Base-by-base conservation (phyloP, 1,140 invertebrate species). In the Zelostemma sp. region DNA sequence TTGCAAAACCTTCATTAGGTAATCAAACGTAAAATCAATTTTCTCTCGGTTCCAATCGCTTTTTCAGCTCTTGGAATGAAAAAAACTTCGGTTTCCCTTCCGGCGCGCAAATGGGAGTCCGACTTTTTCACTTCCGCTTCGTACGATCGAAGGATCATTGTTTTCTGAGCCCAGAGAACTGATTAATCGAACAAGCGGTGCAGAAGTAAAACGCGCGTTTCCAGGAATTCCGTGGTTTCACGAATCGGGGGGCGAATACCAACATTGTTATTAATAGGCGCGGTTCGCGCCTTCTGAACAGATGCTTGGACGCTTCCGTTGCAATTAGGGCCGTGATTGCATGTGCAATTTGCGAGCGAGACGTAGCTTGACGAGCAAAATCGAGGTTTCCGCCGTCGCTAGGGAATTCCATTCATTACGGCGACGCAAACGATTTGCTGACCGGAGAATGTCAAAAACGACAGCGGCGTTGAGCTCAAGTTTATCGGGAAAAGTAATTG, bases 201-300 rank as follows among this genome's bases (percentile, higher is more conserved):
- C 28, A 38, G n/a, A 38, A 38, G 35, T 11, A 38, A 38, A 38
- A 14, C 35, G 12, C n/a, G 9, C 35, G 35, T 3, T 38, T 38
- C 35, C 35, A 38, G 35, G 35, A 38, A 38, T 38, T n/a, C n/a
- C 35, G 21, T 11, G 35, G 35, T 38, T 38, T 38, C n/a, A 4
- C 35, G n/a, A 38, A n/a, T 38, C 35, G 35, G 3, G 12, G 11
- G 9, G 35, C 12, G n/a, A 38, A 38, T 38, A 11, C 12, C 9
- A n/a, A n/a, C 35, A 38, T 38, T 38, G 35, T 38, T 38, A 38
- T 38, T 38, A 38, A 38, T 38, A 38, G 35, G 35, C 11, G 35
- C 9, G 35, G 35, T 14, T 38, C 12, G 35, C 12, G 35, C 12
- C 35, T 38, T 14, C 12, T 11, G 3, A 14, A 38, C 35, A 38